A percentile compares a stretch with the other conserved stretches of the same genome.
phyloP scores from a whole-genome alignment of 2,113 vertebrate genomes.

The Caranx ignobilis region DNA sequence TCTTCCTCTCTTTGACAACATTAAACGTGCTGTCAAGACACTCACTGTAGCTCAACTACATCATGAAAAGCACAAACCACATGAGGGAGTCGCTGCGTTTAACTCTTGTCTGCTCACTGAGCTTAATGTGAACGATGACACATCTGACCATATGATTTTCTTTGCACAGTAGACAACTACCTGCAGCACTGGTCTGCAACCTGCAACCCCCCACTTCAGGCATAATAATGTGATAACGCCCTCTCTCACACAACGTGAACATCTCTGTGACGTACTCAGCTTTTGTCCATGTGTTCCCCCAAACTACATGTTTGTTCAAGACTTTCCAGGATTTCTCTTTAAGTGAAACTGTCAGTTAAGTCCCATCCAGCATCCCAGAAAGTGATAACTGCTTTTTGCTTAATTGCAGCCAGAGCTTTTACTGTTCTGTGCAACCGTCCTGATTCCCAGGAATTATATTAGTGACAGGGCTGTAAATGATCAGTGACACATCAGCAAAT shows the following conservation, averaged over 20 bases:
- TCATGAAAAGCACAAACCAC: slow-evolving; percentile 38
- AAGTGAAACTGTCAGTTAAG: not conserved
- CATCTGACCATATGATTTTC: slow-evolving; percentile 27
- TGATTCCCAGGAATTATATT: slow-evolving; percentile 11
- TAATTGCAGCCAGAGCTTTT: not conserved
- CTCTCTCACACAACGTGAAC: not conserved
- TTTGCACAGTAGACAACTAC: slow-evolving; percentile 25
- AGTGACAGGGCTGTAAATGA: slow-evolving; percentile 30
- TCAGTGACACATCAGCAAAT: slow-evolving; percentile 24
- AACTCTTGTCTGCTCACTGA: slow-evolving; percentile 23
- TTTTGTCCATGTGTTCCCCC: not conserved
- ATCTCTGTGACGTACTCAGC: slow-evolving; percentile 8
- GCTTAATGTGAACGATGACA: slow-evolving; percentile 29
- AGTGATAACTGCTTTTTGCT: not conserved
- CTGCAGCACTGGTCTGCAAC: slow-evolving; percentile 10
- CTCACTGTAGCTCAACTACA: slow-evolving; percentile 33
- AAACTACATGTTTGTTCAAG: not conserved
- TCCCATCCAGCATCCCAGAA: not conserved
- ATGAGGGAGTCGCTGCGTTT: slow-evolving; percentile 25
- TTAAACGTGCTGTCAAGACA: slow-evolving; percentile 41
- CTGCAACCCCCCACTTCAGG: slow-evolving; percentile 4
- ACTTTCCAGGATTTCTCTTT: not conserved
- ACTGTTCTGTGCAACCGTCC: not conserved
- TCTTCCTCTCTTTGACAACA: slow-evolving; percentile 50
- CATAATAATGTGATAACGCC: slow-evolving; percentile 3